These are phyloP conservation scores for Beroe forskalii DNA, from an alignment of 37 sponge, comb jelly and placozoan genomes.

Conservation along the genomic window DNA sequence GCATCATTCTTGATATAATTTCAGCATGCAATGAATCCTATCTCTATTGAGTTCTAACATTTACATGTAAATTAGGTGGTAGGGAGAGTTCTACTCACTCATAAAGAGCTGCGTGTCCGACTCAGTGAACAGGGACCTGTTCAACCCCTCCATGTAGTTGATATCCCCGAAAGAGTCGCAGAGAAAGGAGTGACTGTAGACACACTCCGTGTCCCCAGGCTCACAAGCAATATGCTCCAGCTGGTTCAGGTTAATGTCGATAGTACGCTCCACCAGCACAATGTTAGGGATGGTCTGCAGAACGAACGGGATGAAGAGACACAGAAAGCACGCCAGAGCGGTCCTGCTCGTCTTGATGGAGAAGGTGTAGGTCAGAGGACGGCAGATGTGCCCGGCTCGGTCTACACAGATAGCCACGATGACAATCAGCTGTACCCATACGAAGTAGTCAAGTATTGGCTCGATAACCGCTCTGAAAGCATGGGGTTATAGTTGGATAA, in stretches of 20 bases:
- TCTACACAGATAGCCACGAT: constrained; percentile 59
- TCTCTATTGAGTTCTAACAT: too few relatives aligned
- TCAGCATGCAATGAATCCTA: too few relatives aligned
- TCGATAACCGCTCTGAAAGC: not conserved
- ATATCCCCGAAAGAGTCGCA: not conserved
- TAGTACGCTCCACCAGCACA: not conserved
- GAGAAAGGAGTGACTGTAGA: not conserved
- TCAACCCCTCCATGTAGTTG: too few relatives aligned
- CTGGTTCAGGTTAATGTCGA: not conserved
- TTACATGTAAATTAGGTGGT: too few relatives aligned
- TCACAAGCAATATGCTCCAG: not conserved
- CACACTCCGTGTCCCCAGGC: not conserved
- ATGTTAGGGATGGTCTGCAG: constrained; percentile 4
- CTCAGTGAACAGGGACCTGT: too few relatives aligned
- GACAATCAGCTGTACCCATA: constrained; percentile 21
- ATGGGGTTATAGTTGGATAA: too few relatives aligned
- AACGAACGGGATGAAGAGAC: not conserved
- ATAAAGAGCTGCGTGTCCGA: too few relatives aligned
- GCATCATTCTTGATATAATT: too few relatives aligned
- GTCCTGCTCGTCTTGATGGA: constrained; percentile 32
- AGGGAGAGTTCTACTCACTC: too few relatives aligned
- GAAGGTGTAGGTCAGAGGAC: constrained; percentile 40
- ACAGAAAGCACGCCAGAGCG: not conserved
- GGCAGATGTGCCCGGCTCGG: constrained; percentile 54
- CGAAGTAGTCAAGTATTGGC: not conserved